Base-by-base conservation (phyloP, 1,140 invertebrate genomes). In the Wasmannia auropunctata region DNA sequence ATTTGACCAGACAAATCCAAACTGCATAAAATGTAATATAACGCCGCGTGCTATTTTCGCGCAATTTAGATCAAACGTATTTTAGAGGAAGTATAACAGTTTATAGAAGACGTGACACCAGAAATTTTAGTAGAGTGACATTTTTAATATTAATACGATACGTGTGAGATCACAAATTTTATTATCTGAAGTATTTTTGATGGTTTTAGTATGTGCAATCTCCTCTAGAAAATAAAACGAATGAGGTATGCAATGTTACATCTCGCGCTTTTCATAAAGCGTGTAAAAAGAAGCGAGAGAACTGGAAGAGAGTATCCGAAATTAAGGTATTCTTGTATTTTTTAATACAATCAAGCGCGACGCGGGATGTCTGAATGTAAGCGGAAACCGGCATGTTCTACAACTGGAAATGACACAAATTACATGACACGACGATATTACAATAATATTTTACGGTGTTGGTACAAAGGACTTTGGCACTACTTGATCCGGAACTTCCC, bases 261-360 rank as follows among this genome's bases (percentile, higher is more conserved):
- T 62, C 10, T 43, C 74, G 37, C 25, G 25, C 14, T 49, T 65
- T 65, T 65, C 63, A 65, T 43, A 25, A 67, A n/a, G 8, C 6
- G 16, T 37, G 16, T 16, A 80, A 67, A 25, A n/a, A 34, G 46
- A 80, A 37, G 28, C 46, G 43, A 4, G 8, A 51, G 22, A 4
- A 49, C 28, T 16, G 31, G 5, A 67, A 80, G 31, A 37, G 31
- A 37, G 16, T 37, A 80, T 67, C 22, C 46, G 31, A 54, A 80
- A 80, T 67, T 80, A 67, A 67, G 60, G 8, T 43, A 63, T n/a
- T 40, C 10, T 67, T 69, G 62, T 67, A 69, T 69, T 80, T 80
- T 80, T 54, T 69, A 69, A 69, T 6, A 54, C 34, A 69, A 43
- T 80, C 25, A 67, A 54, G 8, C 19, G 22, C 3, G 34, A 25